These are phyloP conservation scores for Pollicipes pollicipes DNA, from an alignment of 1,140 invertebrate genomes.

Conservation along the genomic window DNA sequence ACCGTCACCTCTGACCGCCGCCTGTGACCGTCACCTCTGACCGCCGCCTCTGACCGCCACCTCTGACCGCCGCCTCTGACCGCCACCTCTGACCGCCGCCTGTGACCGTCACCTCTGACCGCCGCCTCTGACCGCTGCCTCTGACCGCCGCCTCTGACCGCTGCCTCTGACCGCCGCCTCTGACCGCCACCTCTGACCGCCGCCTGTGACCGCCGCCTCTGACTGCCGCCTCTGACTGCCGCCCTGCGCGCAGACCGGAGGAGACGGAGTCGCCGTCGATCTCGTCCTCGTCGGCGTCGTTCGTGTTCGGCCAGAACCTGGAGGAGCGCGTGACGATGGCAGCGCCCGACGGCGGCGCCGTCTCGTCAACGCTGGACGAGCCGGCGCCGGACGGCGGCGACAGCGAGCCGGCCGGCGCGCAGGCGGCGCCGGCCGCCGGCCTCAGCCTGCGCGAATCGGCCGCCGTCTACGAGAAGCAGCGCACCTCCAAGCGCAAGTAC, in stretches of 20 bases:
- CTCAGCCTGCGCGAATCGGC: constrained; percentile 52
- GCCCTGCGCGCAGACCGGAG: background rate
- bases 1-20: no score
- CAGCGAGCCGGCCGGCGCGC: background rate
- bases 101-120: no score
- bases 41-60: no score
- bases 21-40: no score
- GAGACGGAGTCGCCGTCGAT: background rate
- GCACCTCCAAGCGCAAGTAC: constrained; percentile 62
- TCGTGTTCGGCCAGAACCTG: constrained; percentile 2
- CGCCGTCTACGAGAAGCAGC: constrained; percentile 58
- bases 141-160: no score
- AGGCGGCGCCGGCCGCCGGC: background rate
- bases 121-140: no score
- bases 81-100: no score
- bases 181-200: no score
- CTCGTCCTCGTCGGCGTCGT: background rate
- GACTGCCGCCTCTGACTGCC: background rate
- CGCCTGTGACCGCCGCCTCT: no score
- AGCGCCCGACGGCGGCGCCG: background rate
- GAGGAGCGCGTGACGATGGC: background rate
- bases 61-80: no score
- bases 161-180: no score
- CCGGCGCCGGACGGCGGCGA: background rate
- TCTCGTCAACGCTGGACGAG: background rate